A percentile compares a stretch with the other conserved stretches of the same genome.
These are phyloP conservation scores for Procapra przewalskii DNA, from an alignment of 2,113 vertebrate genomes.

Conservation along the genomic window DNA sequence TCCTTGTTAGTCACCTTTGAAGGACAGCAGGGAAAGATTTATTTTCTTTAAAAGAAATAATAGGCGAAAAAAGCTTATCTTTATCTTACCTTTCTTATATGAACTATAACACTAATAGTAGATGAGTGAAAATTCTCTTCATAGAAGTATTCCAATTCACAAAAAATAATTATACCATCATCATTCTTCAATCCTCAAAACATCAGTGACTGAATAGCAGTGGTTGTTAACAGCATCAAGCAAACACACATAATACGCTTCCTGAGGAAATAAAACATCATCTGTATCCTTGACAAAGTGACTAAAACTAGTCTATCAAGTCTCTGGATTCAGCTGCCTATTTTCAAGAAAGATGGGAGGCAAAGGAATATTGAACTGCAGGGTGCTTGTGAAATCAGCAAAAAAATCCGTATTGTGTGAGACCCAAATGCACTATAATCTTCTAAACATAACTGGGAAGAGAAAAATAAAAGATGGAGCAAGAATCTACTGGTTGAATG, in stretches of 20 bases:
- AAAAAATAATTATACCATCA: neutral
- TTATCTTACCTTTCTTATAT: neutral
- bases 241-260: neutral
- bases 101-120: neutral
- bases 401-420: neutral
- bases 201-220: neutral
- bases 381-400: neutral
- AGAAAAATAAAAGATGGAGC: neutral
- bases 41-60: neutral
- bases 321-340: neutral
- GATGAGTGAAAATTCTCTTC: neutral
- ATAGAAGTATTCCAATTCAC: neutral
- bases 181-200: neutral
- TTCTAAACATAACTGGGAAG: neutral
- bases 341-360: neutral
- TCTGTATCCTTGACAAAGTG: neutral
- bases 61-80: neutral
- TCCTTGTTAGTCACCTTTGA: neutral
- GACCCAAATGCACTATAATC: neutral
- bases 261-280: neutral
- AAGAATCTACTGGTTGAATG: neutral
- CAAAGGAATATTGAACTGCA: neutral
- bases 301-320: neutral
- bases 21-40: neutral
- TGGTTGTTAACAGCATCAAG: neutral